Conservation (phyloP, 2,113 vertebrate genomes). For the Strix uralensis region DNA sequence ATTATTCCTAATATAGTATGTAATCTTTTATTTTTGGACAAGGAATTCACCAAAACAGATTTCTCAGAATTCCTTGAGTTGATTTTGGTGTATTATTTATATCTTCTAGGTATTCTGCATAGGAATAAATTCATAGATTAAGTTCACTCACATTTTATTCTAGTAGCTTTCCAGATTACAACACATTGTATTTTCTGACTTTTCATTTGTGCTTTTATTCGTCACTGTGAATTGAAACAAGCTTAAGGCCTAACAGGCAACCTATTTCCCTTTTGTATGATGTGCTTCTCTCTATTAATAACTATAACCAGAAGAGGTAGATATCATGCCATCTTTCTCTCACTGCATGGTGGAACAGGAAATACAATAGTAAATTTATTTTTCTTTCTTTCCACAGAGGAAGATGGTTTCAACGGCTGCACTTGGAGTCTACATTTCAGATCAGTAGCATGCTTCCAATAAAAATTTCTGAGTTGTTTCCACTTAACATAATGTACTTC, state of each 20-base stretch:
- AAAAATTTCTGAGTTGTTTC: background rate
- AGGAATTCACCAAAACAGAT: background rate
- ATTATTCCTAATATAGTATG: background rate
- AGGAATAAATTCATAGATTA: background rate
- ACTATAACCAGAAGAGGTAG: background rate
- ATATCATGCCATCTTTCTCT: background rate
- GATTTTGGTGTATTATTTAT: background rate
- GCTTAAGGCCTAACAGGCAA: background rate
- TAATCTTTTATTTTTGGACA: background rate
- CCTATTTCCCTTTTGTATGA: background rate
- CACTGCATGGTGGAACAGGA: background rate
- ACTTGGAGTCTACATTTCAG: background rate
- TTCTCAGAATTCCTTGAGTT: background rate
- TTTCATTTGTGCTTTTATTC: background rate
- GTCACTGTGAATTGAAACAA: background rate
- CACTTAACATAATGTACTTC: background rate
- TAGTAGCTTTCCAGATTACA: background rate
- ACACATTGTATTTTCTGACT: background rate
- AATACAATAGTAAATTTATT: background rate
- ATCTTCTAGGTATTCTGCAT: background rate
- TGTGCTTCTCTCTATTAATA: background rate
- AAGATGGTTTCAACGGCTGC: background rate
- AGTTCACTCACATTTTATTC: background rate
- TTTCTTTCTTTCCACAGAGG: background rate
- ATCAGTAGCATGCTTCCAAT: background rate